These are phyloP conservation scores for Pangasianodon hypophthalmus DNA, from an alignment of 2,113 vertebrate genomes.

Conservation along the genomic window DNA sequence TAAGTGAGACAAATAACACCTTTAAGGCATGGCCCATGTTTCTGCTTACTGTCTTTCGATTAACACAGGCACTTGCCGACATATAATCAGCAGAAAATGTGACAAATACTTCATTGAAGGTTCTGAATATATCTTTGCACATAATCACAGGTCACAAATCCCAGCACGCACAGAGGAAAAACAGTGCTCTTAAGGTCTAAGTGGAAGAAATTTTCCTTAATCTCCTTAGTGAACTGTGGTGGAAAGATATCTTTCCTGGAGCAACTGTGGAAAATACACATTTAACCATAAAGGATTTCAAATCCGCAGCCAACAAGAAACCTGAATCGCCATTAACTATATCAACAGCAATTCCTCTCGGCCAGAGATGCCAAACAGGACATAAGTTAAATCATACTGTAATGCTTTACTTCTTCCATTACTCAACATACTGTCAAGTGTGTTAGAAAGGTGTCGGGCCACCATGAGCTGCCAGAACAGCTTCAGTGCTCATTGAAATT, in stretches of 20 bases:
- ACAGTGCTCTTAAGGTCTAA: slow-evolving; percentile 11
- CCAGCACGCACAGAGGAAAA: slow-evolving; percentile 2
- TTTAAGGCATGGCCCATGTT: neutral
- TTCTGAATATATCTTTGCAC: neutral
- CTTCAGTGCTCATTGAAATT: neutral
- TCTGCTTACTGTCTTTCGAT: neutral
- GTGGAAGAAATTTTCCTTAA: slow-evolving; percentile 46
- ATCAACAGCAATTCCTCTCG: slow-evolving; percentile 13
- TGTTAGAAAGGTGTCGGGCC: slow-evolving; percentile 24
- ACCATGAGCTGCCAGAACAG: neutral
- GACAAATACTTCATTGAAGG: neutral
- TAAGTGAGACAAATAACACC: neutral
- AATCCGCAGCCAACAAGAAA: slow-evolving; percentile 15
- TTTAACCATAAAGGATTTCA: slow-evolving; percentile 29
- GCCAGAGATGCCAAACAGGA: slow-evolving; percentile 3
- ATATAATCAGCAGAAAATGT: neutral
- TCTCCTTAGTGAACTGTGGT: slow-evolving; percentile 34
- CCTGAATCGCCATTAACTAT: slow-evolving; percentile 9
- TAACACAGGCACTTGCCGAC: neutral
- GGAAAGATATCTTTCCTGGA: slow-evolving; percentile 46
- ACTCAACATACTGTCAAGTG: slow-evolving; percentile 22
- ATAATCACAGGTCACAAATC: slow-evolving; percentile 6
- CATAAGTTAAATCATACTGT: slow-evolving; percentile 25
- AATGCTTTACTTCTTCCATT: slow-evolving; percentile 33
- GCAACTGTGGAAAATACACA: slow-evolving; percentile 41